These are phyloP conservation scores for Myodes glareolus DNA, from an alignment of 2,113 vertebrate species.

Conservation along the genomic window DNA sequence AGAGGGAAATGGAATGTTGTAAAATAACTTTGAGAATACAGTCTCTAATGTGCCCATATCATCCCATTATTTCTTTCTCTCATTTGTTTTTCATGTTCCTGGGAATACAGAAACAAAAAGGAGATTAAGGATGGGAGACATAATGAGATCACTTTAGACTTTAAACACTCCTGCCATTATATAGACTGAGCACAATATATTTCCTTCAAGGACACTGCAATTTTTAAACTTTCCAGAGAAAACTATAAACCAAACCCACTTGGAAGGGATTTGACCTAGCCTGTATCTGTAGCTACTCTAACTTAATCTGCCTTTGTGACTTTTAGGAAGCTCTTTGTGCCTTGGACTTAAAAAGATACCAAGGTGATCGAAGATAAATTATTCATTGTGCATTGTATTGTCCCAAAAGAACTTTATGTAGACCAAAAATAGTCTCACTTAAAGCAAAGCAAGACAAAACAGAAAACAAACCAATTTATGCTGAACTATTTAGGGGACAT, in stretches of 20 bases:
- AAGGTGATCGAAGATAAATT: conserved; percentile 61
- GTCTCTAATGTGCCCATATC: background rate
- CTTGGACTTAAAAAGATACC: conserved; percentile 29
- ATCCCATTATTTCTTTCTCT: background rate
- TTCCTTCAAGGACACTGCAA: background rate
- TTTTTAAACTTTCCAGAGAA: conserved; percentile 8
- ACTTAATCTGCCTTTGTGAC: conserved; percentile 31
- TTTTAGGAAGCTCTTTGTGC: conserved; percentile 46
- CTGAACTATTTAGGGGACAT: conserved; percentile 34
- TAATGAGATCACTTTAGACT: background rate
- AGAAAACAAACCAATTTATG: background rate
- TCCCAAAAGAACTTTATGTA: conserved; percentile 37
- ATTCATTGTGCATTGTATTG: conserved; percentile 50
- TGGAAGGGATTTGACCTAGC: background rate
- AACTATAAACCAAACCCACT: background rate
- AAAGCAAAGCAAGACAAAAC: background rate
- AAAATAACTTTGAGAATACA: background rate
- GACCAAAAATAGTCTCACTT: background rate
- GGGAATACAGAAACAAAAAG: background rate
- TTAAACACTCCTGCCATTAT: background rate
- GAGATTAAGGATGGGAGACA: background rate
- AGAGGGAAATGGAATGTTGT: background rate
- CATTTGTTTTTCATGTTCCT: background rate
- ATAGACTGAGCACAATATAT: background rate
- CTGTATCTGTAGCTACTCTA: background rate